phyloP scores from a whole-genome alignment of 2,888 invertebrate species.

The Erpobdella octoculata region DNA sequence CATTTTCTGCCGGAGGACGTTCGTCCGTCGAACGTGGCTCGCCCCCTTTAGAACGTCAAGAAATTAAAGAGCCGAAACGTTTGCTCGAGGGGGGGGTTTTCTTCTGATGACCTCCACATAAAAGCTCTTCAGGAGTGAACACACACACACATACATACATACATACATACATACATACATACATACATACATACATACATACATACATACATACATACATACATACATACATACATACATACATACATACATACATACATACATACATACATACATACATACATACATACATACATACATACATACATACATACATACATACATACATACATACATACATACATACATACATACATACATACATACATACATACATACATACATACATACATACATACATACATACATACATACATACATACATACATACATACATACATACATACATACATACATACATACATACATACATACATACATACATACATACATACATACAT shows the following conservation, averaged over 20 bases:
- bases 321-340: constrained; percentile 1
- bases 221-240: constrained; percentile 1
- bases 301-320: constrained; percentile 1
- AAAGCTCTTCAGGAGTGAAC: no score
- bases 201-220: constrained; percentile 1
- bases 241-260: constrained; percentile 1
- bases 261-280: constrained; percentile 1
- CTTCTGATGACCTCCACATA: no score
- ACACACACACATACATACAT: constrained; percentile 1
- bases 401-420: constrained; percentile 1
- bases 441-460: constrained; percentile 1
- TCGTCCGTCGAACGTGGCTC: no score
- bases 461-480: constrained; percentile 1
- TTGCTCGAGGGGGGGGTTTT: no score
- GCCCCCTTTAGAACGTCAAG: no score
- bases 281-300: constrained; percentile 1
- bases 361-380: constrained; percentile 1
- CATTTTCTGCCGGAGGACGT: no score
- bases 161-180: constrained; percentile 1
- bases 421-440: constrained; percentile 1
- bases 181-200: constrained; percentile 1
- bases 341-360: constrained; percentile 1
- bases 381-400: constrained; percentile 1
- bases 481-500: constrained; percentile 1
- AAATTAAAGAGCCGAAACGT: no score